Base-by-base conservation (phyloP, 2,888 invertebrate species). In the Theristus sp. region DNA sequence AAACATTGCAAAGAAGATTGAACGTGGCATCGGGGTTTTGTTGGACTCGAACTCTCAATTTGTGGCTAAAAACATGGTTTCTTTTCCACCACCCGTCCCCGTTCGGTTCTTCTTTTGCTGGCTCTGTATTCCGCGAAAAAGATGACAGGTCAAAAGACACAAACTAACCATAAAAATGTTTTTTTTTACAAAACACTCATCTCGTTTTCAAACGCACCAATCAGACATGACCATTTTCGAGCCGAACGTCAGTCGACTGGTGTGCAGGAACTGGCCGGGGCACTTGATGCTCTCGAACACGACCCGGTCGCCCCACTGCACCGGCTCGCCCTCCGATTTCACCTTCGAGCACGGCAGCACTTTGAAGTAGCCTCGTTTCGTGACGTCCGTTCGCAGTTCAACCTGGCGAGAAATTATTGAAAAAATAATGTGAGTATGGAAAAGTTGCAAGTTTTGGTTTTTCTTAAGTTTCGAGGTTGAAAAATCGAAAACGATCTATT, bases 311-410 rank as follows among this genome's bases (percentile, higher is more conserved):
- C 71, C 72, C 25, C 71, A 67, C 68, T 74, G 73, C 2, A 60
- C 75, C 66, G 73, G 67, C 62, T 74, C 74, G 60, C 74, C 74
- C 62, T 75, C 74, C 2, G 73, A 68, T 64, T 75, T 75, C 64
- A 75, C 74, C 65, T 75, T 75, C 67, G 73, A 75, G 2, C 74
- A 64, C 1, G 74, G 74, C 73, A 74, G 73, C 60, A 75, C 70
- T 60, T 68, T 64, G 66, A 73, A 74, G 64, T 71, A 70, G 6
- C 71, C 70, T 62, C 71, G 70, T 62, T 74, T 74, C 54, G 72
- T 70, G 65, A 72, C 71, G 66, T 71, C 73, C 55, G 68, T 69
- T 55, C 70, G 70, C 55, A 74, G 64, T 56, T 70, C 69, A 52
- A 56, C n/a, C 56, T 56, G 25, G 2, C 6, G 26, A 54, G 2